Conservation (phyloP, 2,113 vertebrate genomes). For the Amphilophus citrinellus region DNA sequence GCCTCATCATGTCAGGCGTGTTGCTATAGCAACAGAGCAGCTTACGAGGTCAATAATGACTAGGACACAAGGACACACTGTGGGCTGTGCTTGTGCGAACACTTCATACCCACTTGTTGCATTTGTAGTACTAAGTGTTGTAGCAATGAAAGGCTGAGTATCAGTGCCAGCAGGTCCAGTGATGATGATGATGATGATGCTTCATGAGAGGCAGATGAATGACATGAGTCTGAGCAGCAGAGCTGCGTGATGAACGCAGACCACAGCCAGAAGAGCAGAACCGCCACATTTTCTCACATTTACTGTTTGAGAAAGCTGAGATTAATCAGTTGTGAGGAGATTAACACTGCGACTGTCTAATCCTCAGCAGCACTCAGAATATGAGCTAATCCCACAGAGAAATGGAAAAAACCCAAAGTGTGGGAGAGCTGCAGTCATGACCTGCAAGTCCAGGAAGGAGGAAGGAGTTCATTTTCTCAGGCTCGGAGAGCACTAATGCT, state of each 20-base stretch:
- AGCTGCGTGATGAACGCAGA: neutral
- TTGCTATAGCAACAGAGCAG: conserved; percentile 20
- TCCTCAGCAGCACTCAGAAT: conserved; percentile 65
- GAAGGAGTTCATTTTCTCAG: neutral
- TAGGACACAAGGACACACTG: neutral
- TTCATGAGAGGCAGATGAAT: neutral
- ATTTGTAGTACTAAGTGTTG: neutral
- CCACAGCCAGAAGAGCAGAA: neutral
- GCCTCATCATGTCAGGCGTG: neutral
- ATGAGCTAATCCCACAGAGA: conserved; percentile 58
- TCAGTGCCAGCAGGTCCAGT: neutral
- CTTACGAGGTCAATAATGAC: conserved; percentile 2
- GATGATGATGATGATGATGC: neutral
- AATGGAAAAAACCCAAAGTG: conserved; percentile 16
- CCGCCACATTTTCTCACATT: conserved; percentile 19
- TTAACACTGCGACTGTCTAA: conserved; percentile 58
- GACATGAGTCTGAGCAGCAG: neutral
- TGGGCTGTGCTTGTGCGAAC: neutral
- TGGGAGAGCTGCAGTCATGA: conserved; percentile 5
- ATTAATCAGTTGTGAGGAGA: conserved; percentile 49
- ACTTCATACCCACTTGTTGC: neutral
- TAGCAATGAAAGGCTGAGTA: neutral
- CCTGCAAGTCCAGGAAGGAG: neutral
- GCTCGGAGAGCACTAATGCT: neutral
- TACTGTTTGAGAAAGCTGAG: conserved; percentile 11